A percentile compares a stretch with the other conserved stretches of the same genome.
Evolutionary conservation across 1,140 invertebrate species (phyloP).

Genomic region (Bombus ignitus): DNA sequence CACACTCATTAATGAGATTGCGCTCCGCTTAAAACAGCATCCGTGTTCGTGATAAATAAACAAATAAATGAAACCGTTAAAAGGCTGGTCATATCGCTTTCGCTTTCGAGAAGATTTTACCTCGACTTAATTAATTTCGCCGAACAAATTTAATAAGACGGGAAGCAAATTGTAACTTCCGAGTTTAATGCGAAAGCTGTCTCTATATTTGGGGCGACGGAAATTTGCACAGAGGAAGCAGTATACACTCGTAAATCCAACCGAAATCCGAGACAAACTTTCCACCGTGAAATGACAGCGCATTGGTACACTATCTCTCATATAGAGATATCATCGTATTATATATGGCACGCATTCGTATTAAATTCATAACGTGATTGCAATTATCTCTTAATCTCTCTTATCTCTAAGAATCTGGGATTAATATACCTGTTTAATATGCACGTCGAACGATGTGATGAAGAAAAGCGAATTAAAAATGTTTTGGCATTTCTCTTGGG

Average conservation of each 20-base stretch:
- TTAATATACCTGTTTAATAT: not conserved
- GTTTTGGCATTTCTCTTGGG: not conserved
- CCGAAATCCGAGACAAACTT: slow-evolving; percentile 43
- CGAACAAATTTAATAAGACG: not conserved
- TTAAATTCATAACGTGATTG: slow-evolving; percentile 6
- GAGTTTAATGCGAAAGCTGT: not conserved
- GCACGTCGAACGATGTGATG: not conserved
- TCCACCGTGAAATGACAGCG: slow-evolving; percentile 43
- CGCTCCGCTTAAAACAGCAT: not conserved
- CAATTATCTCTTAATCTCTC: not conserved
- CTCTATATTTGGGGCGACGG: not conserved
- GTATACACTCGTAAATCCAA: not conserved
- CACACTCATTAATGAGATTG: slow-evolving; percentile 1
- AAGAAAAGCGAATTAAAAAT: not conserved
- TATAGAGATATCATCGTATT: slow-evolving; percentile 22
- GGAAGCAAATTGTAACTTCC: not conserved
- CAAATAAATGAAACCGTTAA: slow-evolving; percentile 2
- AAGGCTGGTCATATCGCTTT: not conserved
- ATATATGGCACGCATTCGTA: not conserved
- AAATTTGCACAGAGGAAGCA: slow-evolving; percentile 1
- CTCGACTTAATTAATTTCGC: not conserved
- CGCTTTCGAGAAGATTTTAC: not conserved
- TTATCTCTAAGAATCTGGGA: not conserved
- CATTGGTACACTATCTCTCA: slow-evolving; percentile 2
- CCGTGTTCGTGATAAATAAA: slow-evolving; percentile 3